phyloP scores from a whole-genome alignment of 2,888 invertebrate genomes.

The Tridacna crocea region DNA sequence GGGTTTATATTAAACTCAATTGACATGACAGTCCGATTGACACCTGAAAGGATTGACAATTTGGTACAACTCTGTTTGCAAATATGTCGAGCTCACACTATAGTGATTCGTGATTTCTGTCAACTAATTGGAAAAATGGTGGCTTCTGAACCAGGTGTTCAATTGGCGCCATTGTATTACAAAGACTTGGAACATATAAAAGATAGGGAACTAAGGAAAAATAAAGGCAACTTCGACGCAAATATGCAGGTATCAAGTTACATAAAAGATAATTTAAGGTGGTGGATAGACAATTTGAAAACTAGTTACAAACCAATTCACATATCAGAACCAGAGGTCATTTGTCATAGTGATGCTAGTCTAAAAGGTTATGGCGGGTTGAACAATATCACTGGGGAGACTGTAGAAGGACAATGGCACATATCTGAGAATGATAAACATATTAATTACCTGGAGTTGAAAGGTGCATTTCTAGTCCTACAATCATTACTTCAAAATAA shows the following conservation, averaged over 20 bases:
- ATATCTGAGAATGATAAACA: too few relatives aligned
- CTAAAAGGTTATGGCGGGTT: background rate
- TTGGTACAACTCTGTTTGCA: background rate
- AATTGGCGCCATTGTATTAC: background rate
- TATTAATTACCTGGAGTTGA: background rate
- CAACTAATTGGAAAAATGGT: background rate
- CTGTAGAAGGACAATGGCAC: too few relatives aligned
- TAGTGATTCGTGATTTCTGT: background rate
- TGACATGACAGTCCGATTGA: conserved; percentile 7
- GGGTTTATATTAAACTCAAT: conserved; percentile 7
- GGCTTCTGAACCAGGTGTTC: background rate
- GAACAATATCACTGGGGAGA: background rate
- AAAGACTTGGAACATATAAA: too few relatives aligned
- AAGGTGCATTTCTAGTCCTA: too few relatives aligned
- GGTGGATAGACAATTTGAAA: background rate
- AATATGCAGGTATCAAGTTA: background rate
- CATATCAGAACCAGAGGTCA: background rate
- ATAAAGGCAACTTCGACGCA: background rate
- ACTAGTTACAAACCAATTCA: background rate
- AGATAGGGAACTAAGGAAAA: background rate
- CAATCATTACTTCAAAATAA: background rate
- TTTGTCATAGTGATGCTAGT: background rate
- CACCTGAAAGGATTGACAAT: background rate
- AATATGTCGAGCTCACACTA: too few relatives aligned
- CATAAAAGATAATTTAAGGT: background rate